Percentiles rank a stretch among this genome's conserved stretches.
Evolutionary conservation across 1,140 invertebrate genomes (phyloP).

Genomic region (Rhizoglyphus robini): DNA sequence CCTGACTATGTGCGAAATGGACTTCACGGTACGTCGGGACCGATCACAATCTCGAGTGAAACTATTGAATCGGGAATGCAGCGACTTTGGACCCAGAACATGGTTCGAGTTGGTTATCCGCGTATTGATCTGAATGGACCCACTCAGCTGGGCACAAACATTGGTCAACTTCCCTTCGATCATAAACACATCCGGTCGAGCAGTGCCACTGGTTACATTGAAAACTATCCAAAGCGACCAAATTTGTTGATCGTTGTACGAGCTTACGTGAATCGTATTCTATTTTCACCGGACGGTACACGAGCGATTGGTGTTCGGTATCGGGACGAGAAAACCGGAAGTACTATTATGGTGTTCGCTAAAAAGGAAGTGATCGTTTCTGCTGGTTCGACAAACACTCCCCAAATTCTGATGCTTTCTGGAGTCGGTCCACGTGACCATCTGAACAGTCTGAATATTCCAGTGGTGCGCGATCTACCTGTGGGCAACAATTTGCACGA

Average conservation of each 20-base stretch:
- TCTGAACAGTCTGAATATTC: constrained; percentile 37
- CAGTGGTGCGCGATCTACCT: constrained; percentile 26
- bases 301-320: constrained; percentile 50
- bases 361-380: constrained; percentile 62
- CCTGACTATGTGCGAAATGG: constrained; percentile 37
- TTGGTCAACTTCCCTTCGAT: no score
- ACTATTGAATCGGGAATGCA: constrained; percentile 64
- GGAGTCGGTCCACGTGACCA: no score
- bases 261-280: no score
- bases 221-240: constrained; percentile 64
- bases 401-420: constrained; percentile 77
- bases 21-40: constrained; percentile 62
- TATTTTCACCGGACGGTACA: constrained; percentile 69
- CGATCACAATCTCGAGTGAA: constrained; percentile 65
- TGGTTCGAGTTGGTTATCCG: constrained; percentile 30
- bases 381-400: constrained; percentile 69
- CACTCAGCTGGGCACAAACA: constrained; percentile 39
- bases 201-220: constrained; percentile 46
- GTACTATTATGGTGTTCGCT: constrained; percentile 49
- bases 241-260: constrained; percentile 64
- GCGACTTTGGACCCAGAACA: constrained; percentile 48
- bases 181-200: constrained; percentile 7
- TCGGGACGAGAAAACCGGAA: constrained; percentile 46
- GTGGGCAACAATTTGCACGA: no score
- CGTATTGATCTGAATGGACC: constrained; percentile 64